Percentiles rank a stretch among this genome's conserved stretches.
These are phyloP conservation scores for Watsonalla cultraria DNA, from an alignment of 2,888 invertebrate genomes.

Conservation along the genomic window DNA sequence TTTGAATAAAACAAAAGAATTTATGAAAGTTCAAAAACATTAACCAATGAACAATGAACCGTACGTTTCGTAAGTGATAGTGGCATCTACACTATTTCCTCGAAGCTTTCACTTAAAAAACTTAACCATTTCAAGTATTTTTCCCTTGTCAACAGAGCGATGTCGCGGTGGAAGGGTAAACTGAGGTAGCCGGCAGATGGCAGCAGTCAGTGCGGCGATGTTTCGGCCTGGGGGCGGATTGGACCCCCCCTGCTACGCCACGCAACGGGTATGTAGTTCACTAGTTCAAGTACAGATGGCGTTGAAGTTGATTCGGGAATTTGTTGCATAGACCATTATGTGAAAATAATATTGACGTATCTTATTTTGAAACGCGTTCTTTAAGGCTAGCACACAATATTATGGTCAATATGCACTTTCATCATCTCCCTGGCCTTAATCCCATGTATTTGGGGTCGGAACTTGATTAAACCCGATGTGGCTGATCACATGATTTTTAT, in stretches of 20 bases:
- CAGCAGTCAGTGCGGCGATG: constrained; percentile 85
- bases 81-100: background rate
- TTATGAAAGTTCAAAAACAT: too few relatives aligned
- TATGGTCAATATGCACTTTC: too few relatives aligned
- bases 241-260: constrained; percentile 81
- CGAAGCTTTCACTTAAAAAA: background rate
- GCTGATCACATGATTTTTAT: too few relatives aligned
- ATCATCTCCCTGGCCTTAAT: too few relatives aligned
- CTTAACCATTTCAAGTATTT: constrained; percentile 2
- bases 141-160: constrained; percentile 66
- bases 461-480: too few relatives aligned
- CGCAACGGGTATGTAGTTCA: constrained; percentile 78
- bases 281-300: constrained; percentile 43
- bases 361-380: too few relatives aligned
- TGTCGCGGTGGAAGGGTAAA: constrained; percentile 79
- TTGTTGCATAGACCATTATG: background rate
- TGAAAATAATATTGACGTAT: too few relatives aligned
- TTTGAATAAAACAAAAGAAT: too few relatives aligned
- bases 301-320: constrained; percentile 17
- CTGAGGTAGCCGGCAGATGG: constrained; percentile 81
- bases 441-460: too few relatives aligned
- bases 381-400: too few relatives aligned
- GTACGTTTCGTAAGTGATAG: background rate
- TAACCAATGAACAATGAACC: too few relatives aligned
- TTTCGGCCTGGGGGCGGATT: constrained; percentile 82